Base-by-base conservation (phyloP, 2,888 invertebrate genomes). In the Chymomyza procnemis region DNA sequence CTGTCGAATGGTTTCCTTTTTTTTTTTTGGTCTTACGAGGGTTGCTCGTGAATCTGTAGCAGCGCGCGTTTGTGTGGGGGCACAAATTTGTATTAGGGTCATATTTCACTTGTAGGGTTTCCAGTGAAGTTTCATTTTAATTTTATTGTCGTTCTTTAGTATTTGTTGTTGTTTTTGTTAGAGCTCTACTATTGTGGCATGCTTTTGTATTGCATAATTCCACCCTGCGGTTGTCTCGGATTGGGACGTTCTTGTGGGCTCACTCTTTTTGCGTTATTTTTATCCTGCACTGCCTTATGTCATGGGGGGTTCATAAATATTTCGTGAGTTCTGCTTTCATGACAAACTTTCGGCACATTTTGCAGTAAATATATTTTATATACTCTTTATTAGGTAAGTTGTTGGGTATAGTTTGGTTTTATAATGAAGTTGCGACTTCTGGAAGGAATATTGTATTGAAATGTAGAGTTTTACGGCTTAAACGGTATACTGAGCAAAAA, bases 21-120 rank as follows among this genome's bases (percentile, higher is more conserved):
- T 4, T 4, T 2, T 6, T 5, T 26, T n/a, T 6, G 30, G 30
- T 8, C 3, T 22, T 18, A 9, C 57, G 34, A 57, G 57, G 55
- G 55, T 55, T 55, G 55, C 26, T 19, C 12, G 19, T 46, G 59
- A 19, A 21, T 18, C 22, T 46, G 52, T 41, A 0, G 34, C 34
- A 22, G n/a, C 22, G 34, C 26, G 26, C 61, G 56, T 47, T 6
- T 46, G 60, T 63, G 66, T 50, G 58, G 71, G 63, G 71, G 59
- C 48, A 79, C 71, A 75, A 75, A 79, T 79, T 80, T 89, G 81
- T 88, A 88, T 89, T 89, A 86, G 88, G 86, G 87, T 89, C 89
- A 88, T 89, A 89, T 90, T 89, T 90, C 89, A 89, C 81, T 89
- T 89, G 85, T 85, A 88, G 82, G 89, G 89, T 82, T 89, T 90